Conservation (phyloP, 2,888 invertebrate species). For the Lapara coniferarum region DNA sequence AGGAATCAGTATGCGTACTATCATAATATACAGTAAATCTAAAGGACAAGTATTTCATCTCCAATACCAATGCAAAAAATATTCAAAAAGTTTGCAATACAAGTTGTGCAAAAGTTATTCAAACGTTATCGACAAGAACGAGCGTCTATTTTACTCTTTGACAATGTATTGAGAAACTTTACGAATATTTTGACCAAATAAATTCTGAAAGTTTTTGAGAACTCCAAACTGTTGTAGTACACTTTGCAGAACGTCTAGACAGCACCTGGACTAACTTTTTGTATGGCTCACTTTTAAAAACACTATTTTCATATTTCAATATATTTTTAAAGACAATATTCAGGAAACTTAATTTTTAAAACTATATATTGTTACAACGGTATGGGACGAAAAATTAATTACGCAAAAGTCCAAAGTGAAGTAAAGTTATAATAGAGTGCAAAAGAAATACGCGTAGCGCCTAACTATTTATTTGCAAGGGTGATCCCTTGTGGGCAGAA, state of each 20-base stretch:
- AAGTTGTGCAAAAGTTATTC: slow-evolving; percentile 50
- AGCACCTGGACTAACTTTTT: neutral
- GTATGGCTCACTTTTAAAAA: slow-evolving; percentile 38
- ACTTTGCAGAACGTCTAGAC: slow-evolving; percentile 39
- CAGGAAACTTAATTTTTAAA: neutral
- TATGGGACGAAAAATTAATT: neutral
- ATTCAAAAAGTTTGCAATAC: slow-evolving; percentile 47
- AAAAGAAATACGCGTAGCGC: slow-evolving; percentile 62
- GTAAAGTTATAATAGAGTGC: slow-evolving; percentile 47
- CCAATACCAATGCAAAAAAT: slow-evolving; percentile 32
- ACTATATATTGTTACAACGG: neutral
- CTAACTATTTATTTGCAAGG: slow-evolving; percentile 79
- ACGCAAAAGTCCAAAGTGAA: neutral
- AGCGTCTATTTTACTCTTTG: slow-evolving; percentile 47
- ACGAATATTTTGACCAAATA: slow-evolving; percentile 40
- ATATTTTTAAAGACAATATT: neutral
- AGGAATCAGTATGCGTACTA: no score
- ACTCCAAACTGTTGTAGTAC: slow-evolving; percentile 27
- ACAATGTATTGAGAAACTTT: slow-evolving; percentile 45
- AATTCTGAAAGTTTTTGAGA: slow-evolving; percentile 38
- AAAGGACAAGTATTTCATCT: neutral
- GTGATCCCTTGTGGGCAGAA: slow-evolving; percentile 72
- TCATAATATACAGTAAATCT: neutral
- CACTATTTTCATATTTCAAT: no score
- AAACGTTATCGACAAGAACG: slow-evolving; percentile 48